A percentile compares a stretch with the other conserved stretches of the same genome.
phyloP scores from a whole-genome alignment of 2,113 vertebrate species.

The Pluvianellus socialis region DNA sequence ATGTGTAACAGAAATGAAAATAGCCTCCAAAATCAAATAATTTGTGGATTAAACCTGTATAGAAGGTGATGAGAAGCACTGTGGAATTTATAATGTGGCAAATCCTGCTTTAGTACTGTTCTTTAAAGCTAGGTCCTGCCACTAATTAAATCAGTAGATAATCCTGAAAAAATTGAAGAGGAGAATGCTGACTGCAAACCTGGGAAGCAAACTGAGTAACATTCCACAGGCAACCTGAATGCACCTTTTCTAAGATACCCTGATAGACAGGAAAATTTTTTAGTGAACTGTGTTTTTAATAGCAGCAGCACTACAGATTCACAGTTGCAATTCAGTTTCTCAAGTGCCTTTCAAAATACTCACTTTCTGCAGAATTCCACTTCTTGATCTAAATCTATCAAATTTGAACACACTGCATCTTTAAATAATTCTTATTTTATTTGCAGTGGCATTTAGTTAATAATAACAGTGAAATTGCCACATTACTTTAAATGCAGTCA shows the following conservation, averaged over 20 bases:
- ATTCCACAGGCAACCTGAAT: not conserved
- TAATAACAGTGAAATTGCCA: not conserved
- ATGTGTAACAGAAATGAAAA: not conserved
- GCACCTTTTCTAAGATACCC: not conserved
- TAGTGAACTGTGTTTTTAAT: not conserved
- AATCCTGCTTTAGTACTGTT: not conserved
- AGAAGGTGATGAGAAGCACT: not conserved
- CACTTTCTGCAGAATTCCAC: not conserved
- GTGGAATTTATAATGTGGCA: not conserved
- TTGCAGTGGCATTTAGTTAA: not conserved
- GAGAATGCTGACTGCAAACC: not conserved
- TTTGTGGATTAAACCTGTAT: not conserved
- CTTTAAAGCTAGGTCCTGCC: not conserved
- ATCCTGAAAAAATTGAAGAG: not conserved
- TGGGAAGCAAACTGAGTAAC: not conserved
- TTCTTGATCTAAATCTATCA: not conserved
- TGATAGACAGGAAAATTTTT: not conserved
- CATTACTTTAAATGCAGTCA: not conserved
- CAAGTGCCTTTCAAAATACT: not conserved
- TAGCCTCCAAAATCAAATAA: not conserved
- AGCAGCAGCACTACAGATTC: not conserved
- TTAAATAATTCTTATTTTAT: not conserved
- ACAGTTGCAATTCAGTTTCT: not conserved
- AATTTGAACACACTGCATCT: not conserved
- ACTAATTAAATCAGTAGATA: conserved; percentile 16